phyloP scores from a whole-genome alignment of 2,113 vertebrate species.

The Sminthopsis crassicaudata region DNA sequence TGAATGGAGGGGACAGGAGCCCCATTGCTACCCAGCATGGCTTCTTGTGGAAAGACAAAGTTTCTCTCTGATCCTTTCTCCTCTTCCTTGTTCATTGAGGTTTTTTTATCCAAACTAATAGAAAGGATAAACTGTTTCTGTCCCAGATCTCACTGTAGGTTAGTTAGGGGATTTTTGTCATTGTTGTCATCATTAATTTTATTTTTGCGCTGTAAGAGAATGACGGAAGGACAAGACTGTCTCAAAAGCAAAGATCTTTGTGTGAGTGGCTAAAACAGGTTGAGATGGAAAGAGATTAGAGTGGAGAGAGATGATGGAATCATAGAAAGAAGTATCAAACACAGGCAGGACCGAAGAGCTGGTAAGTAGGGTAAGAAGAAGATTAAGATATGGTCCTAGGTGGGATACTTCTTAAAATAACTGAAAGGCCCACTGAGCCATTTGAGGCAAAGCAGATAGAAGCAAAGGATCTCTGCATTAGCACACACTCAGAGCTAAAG shows the following conservation, averaged over 20 bases:
- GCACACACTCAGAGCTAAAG: neutral
- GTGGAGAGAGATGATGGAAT: neutral
- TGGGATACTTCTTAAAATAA: neutral
- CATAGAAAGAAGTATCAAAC: neutral
- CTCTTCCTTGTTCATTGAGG: neutral
- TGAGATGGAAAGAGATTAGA: neutral
- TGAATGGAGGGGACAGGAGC: slow-evolving; percentile 22
- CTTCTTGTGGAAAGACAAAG: neutral
- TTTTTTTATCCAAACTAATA: slow-evolving; percentile 51
- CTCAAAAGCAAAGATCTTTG: neutral
- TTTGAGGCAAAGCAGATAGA: neutral
- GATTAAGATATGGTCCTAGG: neutral
- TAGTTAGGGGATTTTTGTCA: neutral
- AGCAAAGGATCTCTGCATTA: rapidly evolving
- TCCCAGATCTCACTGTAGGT: neutral
- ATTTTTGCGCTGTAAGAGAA: neutral
- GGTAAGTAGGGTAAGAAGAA: neutral
- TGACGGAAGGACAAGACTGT: neutral
- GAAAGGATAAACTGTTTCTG: slow-evolving; percentile 28
- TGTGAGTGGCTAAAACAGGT: neutral
- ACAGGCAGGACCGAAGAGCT: neutral
- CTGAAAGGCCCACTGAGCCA: neutral
- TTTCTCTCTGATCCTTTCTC: slow-evolving; percentile 8
- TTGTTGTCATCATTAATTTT: neutral
- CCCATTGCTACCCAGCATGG: slow-evolving; percentile 18